Evolutionary conservation across 2,797 vertebrate genomes (phyloP), one percentile per base, ranked within the genome.

Genomic region (Pelochelys cantorii): DNA sequence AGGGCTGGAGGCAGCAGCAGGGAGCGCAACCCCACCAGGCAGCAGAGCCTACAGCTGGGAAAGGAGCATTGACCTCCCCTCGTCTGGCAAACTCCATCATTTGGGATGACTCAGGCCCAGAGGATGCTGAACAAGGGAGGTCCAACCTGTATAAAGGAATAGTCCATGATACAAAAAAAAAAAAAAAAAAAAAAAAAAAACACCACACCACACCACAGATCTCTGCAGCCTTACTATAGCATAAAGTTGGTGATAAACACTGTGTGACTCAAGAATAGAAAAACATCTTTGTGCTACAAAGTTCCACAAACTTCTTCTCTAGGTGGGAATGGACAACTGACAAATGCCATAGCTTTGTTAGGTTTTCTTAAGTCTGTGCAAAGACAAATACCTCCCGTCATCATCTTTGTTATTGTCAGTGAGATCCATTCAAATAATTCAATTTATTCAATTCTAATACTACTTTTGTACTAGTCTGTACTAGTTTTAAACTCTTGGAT

Each of bases 161-260:
- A 91, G 71, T 56, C 81, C 71, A 87, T 88, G 78, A 89, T 53
- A 14, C 60, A 48, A 75, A 71, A 89, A 60, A 89, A n/a, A n/a
- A n/a, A n/a, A n/a, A n/a, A n/a, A n/a, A n/a, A n/a, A n/a, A n/a
- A n/a, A n/a, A n/a, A n/a, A n/a, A n/a, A n/a, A n/a, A n/a, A n/a
- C n/a, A n/a, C n/a, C n/a, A n/a, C n/a, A n/a, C n/a, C n/a, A n/a
- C n/a, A n/a, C n/a, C 90, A 79, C 90, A 78, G 42, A 52, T 74
- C 23, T 80, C 52, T 77, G 31, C 25, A 29, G 80, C 37, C 11
- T 54, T 85, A 11, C 14, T 83, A 71, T 62, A 52, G 55, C 25
- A 79, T 78, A 83, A 37, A 48, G 57, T 60, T 83, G 57, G 31
- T 65, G 74, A 62, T 78, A 48, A 18, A 14, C 56, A 86, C 53